Evolutionary conservation across 1,140 invertebrate genomes (phyloP).

Genomic region (Trichoplusia ni): DNA sequence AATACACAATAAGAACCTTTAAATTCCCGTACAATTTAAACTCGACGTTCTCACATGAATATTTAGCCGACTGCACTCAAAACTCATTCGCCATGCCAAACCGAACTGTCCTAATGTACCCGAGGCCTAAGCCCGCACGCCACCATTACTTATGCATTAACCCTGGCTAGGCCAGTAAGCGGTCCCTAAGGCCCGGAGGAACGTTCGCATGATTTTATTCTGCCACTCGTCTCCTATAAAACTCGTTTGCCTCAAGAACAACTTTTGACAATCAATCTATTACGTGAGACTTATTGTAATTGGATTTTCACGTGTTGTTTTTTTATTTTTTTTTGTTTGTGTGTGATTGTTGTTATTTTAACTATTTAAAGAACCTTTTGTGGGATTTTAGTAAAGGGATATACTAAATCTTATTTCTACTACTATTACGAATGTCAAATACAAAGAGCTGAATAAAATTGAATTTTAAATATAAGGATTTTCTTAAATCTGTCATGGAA

Average conservation of each 20-base stretch:
- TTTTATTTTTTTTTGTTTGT: not conserved
- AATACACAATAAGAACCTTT: no score
- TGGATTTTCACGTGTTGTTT: slow-evolving; percentile 1
- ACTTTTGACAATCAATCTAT: slow-evolving; percentile 47
- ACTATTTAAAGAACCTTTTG: no score
- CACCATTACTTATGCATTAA: slow-evolving; percentile 71
- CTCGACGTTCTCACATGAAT: slow-evolving; percentile 3
- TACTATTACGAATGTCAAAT: no score
- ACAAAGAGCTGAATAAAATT: no score
- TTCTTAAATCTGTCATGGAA: no score
- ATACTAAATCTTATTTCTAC: no score
- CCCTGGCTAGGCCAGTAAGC: slow-evolving; percentile 54
- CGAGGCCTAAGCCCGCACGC: slow-evolving; percentile 46
- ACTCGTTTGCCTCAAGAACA: slow-evolving; percentile 17
- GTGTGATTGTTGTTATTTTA: no score
- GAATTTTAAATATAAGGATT: no score
- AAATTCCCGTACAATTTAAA: no score
- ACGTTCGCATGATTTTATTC: slow-evolving; percentile 61
- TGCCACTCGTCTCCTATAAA: slow-evolving; percentile 45
- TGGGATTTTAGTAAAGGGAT: no score
- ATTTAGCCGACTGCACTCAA: slow-evolving; percentile 2
- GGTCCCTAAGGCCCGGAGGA: slow-evolving; percentile 46
- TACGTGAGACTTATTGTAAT: slow-evolving; percentile 28
- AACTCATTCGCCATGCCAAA: not conserved
- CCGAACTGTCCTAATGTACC: slow-evolving; percentile 15